Evolutionary conservation across 2,888 invertebrate genomes (phyloP).

Genomic region (Drosophila mimica): DNA sequence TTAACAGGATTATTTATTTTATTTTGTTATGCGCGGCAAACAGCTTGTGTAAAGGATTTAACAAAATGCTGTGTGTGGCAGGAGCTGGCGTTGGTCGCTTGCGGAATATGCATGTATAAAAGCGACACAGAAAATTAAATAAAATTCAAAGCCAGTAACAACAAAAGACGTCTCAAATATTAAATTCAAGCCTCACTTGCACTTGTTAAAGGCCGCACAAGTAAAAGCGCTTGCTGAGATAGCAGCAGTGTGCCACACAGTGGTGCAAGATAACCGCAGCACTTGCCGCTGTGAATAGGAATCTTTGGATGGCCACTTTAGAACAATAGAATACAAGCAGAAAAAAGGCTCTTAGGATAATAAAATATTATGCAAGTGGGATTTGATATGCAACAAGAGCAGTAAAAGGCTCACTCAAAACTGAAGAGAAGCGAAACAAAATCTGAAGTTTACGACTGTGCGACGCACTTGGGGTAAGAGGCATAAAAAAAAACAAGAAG

Average conservation of each 20-base stretch:
- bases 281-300: conserved; percentile 11
- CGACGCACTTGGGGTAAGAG: not conserved
- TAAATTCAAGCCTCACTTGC: conserved; percentile 68
- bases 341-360: conserved; percentile 54
- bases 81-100: conserved; percentile 8
- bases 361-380: conserved; percentile 75
- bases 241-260: conserved; percentile 39
- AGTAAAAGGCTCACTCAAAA: conserved; percentile 45
- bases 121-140: conserved; percentile 58
- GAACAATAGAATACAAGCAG: conserved; percentile 30
- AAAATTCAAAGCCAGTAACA: conserved; percentile 65
- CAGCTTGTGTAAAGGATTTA: conserved; percentile 80
- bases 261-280: conserved; percentile 36
- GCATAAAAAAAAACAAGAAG: not conserved
- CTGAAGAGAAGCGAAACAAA: conserved; percentile 18
- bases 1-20: conserved; percentile 81
- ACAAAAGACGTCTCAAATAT: conserved; percentile 57
- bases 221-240: conserved; percentile 41
- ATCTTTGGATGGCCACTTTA: conserved; percentile 7
- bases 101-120: conserved; percentile 14
- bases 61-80: conserved; percentile 56
- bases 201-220: conserved; percentile 55
- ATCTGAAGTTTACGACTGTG: conserved; percentile 23
- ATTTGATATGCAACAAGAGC: conserved; percentile 45
- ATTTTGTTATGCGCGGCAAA: conserved; percentile 80